Percentiles rank a stretch among this genome's conserved stretches.
phyloP scores from a whole-genome alignment of 2,797 vertebrate species.

The Synaphobranchus kaupii region DNA sequence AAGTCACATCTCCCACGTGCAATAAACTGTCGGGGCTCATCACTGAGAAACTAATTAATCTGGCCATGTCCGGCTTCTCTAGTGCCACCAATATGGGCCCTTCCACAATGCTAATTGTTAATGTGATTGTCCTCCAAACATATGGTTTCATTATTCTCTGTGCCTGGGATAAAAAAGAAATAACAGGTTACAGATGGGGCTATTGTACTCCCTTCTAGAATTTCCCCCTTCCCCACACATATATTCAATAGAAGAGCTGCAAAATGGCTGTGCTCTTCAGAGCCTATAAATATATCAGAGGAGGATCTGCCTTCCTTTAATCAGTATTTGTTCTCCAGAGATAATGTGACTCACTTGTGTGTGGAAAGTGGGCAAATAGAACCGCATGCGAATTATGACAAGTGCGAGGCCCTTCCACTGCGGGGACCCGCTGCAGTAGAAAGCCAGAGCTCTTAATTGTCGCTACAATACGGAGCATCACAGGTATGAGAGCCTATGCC shows the following conservation, averaged over 20 bases:
- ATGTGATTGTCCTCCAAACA: constrained; percentile 35
- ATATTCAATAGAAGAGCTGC: background rate
- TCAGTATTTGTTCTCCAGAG: background rate
- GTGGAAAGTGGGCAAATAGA: background rate
- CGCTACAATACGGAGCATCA: background rate
- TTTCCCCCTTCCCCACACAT: background rate
- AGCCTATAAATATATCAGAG: background rate
- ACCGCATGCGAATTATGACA: background rate
- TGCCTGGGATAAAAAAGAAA: constrained; percentile 32
- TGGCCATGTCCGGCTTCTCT: constrained; percentile 34
- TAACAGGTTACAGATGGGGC: background rate
- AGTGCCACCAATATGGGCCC: background rate
- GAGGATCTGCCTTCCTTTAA: background rate
- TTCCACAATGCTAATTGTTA: constrained; percentile 22
- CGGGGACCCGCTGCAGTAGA: background rate
- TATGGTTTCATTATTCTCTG: constrained; percentile 30
- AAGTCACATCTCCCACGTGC: background rate
- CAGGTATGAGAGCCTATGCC: constrained; percentile 53
- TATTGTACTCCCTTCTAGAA: constrained; percentile 46
- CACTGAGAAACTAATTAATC: background rate
- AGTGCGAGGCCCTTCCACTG: background rate
- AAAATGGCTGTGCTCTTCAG: constrained; percentile 19
- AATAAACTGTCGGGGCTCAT: constrained; percentile 8
- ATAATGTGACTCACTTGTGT: background rate
- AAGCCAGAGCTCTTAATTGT: background rate